These are phyloP conservation scores for Hetaerina americana DNA, from an alignment of 1,140 invertebrate species.

Conservation along the genomic window DNA sequence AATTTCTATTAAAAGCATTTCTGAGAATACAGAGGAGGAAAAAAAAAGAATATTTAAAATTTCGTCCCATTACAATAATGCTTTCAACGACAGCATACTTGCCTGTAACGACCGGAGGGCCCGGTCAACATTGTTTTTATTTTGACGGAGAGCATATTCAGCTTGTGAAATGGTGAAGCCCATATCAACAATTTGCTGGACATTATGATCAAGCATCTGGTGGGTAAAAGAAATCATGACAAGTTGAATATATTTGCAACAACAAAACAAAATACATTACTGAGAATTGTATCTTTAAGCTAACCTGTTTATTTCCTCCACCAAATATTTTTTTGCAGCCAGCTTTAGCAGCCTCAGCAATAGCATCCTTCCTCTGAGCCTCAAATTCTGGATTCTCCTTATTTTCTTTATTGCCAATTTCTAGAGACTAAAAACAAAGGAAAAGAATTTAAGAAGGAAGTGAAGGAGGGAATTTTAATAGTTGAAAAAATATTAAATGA, in stretches of 20 bases:
- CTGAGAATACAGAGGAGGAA: too few relatives aligned
- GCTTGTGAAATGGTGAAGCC: slow-evolving; percentile 67
- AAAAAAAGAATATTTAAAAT: too few relatives aligned
- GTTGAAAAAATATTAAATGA: too few relatives aligned
- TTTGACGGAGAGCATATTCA: slow-evolving; percentile 52
- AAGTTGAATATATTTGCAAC: background rate
- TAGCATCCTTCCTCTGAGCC: slow-evolving; percentile 67
- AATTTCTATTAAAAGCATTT: too few relatives aligned
- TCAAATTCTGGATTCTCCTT: slow-evolving; percentile 65
- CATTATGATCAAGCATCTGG: slow-evolving; percentile 58
- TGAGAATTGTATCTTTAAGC: slow-evolving; percentile 7
- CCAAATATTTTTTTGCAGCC: slow-evolving; percentile 52
- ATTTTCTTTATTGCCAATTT: slow-evolving; percentile 17
- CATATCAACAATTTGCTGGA: slow-evolving; percentile 66
- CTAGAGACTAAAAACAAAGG: slow-evolving; percentile 19
- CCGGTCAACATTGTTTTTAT: slow-evolving; percentile 57
- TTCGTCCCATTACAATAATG: too few relatives aligned
- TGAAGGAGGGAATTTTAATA: too few relatives aligned
- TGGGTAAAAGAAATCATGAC: slow-evolving; percentile 2
- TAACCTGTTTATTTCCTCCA: slow-evolving; percentile 57
- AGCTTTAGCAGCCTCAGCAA: slow-evolving; percentile 67
- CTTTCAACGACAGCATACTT: slow-evolving; percentile 20
- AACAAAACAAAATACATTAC: background rate
- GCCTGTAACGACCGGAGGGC: slow-evolving; percentile 55
- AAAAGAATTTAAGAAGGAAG: too few relatives aligned